Evolutionary conservation across 2,113 vertebrate genomes (phyloP).

Genomic region (Pangasianodon hypophthalmus): DNA sequence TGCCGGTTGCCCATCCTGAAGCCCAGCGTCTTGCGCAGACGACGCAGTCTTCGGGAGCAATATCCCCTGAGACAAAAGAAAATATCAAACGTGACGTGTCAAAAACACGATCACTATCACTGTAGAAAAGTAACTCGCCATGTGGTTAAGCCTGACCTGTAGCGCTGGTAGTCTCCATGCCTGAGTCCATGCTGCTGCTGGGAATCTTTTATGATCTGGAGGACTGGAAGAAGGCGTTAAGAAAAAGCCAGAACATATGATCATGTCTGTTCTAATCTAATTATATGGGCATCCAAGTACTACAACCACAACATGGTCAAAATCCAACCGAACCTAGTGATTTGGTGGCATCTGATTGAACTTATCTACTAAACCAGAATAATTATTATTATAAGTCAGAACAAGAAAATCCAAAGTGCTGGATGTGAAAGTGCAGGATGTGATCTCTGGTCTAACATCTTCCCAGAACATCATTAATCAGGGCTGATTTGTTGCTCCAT

Average conservation of each 20-base stretch:
- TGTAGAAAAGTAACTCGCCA: not conserved
- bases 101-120: not conserved
- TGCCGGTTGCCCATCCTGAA: slow-evolving; percentile 98
- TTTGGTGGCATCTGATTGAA: not conserved
- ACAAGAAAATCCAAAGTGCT: not conserved
- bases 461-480: not conserved
- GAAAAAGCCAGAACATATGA: slow-evolving; percentile 22
- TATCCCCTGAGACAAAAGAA: slow-evolving; percentile 82
- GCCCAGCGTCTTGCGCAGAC: slow-evolving; percentile 92
- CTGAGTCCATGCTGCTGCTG: slow-evolving; percentile 97
- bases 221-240: slow-evolving; percentile 79
- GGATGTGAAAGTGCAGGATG: not conserved
- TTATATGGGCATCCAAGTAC: not conserved
- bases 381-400: not conserved
- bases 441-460: not conserved
- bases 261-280: too few species aligned
- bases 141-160: slow-evolving; percentile 79
- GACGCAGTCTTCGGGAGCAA: slow-evolving; percentile 89
- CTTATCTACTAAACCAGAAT: not conserved
- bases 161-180: slow-evolving; percentile 97
- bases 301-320: not conserved
- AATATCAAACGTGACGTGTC: too few species aligned
- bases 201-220: slow-evolving; percentile 97
- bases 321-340: not conserved
- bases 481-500: not conserved